Evolutionary conservation across 2,888 invertebrate genomes (phyloP).

Genomic region (Drosophila dives): DNA sequence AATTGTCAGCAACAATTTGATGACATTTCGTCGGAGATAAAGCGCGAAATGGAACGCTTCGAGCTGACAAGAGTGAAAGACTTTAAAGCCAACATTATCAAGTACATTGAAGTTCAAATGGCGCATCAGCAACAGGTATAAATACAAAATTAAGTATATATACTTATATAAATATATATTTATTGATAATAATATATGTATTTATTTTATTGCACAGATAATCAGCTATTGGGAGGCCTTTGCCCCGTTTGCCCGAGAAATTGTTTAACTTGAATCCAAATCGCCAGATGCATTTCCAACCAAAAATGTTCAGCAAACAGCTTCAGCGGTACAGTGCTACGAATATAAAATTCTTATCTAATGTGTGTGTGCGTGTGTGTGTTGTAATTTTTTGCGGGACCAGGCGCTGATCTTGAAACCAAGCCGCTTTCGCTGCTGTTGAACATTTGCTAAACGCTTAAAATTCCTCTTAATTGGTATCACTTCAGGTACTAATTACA

Average conservation of each 20-base stretch:
- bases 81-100: slow-evolving; percentile 94
- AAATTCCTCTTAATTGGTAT: slow-evolving; percentile 51
- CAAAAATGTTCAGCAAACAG: slow-evolving; percentile 42
- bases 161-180: background rate
- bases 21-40: slow-evolving; percentile 96
- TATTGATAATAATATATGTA: background rate
- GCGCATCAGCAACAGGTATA: slow-evolving; percentile 96
- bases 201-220: slow-evolving; percentile 67
- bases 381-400: slow-evolving; percentile 66
- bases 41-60: slow-evolving; percentile 96
- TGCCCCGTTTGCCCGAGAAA: slow-evolving; percentile 96
- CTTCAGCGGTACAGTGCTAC: slow-evolving; percentile 44
- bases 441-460: slow-evolving; percentile 56
- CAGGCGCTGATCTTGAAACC: slow-evolving; percentile 33
- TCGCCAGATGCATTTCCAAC: slow-evolving; percentile 55
- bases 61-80: slow-evolving; percentile 95
- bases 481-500: slow-evolving; percentile 28
- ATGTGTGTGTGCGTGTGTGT: slow-evolving; percentile 29
- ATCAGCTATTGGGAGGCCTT: slow-evolving; percentile 92
- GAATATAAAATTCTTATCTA: slow-evolving; percentile 30
- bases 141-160: background rate
- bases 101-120: slow-evolving; percentile 97
- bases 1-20: slow-evolving; percentile 98
- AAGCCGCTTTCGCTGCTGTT: slow-evolving; percentile 39
- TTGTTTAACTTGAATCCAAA: slow-evolving; percentile 88